Base-by-base conservation (phyloP, 1,140 invertebrate species). In the Drosophila parabipectinata region DNA sequence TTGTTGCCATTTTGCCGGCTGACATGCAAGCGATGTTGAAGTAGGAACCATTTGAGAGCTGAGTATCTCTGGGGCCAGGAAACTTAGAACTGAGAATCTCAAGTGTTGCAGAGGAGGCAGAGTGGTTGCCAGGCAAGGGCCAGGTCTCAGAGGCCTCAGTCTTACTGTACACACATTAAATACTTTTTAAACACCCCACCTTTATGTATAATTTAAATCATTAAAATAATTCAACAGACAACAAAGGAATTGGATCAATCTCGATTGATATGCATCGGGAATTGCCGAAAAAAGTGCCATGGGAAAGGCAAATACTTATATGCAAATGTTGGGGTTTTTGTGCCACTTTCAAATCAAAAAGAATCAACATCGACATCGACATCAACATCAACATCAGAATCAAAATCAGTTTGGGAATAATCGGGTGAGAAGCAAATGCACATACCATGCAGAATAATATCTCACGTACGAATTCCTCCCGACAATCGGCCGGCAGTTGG, bases 1-100 rank as follows among this genome's bases (percentile, higher is more conserved):
- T 83, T 83, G 69, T 82, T 82, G 79, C 79, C 68, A 77, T 67
- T 82, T 71, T 73, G 73, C 79, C 69, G 68, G 68, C 79, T 77
- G 69, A 74, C 59, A 82, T 77, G 77, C 69, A 74, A 52, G 61
- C 53, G 50, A 28, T 58, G 64, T 57, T 77, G 55, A 54, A 61
- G 69, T 71, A 52, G 47, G 34, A 73, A 62, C 57, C 71, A 73
- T 73, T 73, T 55, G 57, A 73, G 69, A 55, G 24, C 37, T 24
- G 28, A 57, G 62, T 30, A 34, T 56, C 64, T 34, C 18, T 9
- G 1, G 44, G 9, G 44, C 18, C 44, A 24, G 15, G 24, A 28
- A 7, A 48, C 21, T 21, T 21, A 21, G 21, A 41, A 56, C 63
- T 69, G 56, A 69, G 71, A 75, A 50, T 64, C 39, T 75, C 32